Conservation (phyloP, 2,797 vertebrate species). For the Poliocrania exsul region DNA sequence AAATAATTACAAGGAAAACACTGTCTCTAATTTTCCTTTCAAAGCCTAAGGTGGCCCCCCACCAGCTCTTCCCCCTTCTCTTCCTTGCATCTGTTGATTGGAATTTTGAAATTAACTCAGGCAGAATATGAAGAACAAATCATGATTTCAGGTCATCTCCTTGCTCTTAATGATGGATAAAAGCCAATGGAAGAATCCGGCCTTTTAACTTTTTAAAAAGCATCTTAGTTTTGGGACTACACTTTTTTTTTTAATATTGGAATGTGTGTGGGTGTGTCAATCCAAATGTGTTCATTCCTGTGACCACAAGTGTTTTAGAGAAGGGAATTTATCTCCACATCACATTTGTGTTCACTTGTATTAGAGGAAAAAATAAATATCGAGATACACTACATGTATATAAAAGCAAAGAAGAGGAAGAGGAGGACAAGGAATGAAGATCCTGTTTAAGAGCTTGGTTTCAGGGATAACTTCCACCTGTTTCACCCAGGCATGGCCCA, state of each 20-base stretch:
- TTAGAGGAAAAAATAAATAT: conserved; percentile 26
- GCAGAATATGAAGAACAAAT: conserved; percentile 50
- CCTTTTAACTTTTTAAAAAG: conserved; percentile 55
- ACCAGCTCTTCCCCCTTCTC: background rate
- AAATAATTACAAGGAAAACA: conserved; percentile 5
- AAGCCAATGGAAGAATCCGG: conserved; percentile 63
- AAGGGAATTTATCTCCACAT: conserved; percentile 20
- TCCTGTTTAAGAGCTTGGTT: background rate
- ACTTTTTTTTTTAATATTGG: background rate
- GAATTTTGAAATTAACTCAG: conserved; percentile 66
- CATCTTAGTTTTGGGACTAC: conserved; percentile 43
- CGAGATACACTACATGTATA: background rate
- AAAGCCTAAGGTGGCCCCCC: background rate
- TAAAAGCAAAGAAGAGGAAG: conserved; percentile 23
- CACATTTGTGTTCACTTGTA: conserved; percentile 43
- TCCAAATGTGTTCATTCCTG: background rate
- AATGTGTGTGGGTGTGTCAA: conserved; percentile 29
- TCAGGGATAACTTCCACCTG: background rate
- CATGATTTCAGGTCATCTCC: conserved; percentile 61
- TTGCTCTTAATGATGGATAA: conserved; percentile 65
- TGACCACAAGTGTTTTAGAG: conserved; percentile 39
- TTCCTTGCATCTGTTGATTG: conserved; percentile 54
- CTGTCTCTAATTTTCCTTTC: conserved; percentile 18
- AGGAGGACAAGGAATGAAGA: background rate
- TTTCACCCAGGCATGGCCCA: background rate